Conservation (phyloP, 2,888 invertebrate genomes). For the Cinara cedri region DNA sequence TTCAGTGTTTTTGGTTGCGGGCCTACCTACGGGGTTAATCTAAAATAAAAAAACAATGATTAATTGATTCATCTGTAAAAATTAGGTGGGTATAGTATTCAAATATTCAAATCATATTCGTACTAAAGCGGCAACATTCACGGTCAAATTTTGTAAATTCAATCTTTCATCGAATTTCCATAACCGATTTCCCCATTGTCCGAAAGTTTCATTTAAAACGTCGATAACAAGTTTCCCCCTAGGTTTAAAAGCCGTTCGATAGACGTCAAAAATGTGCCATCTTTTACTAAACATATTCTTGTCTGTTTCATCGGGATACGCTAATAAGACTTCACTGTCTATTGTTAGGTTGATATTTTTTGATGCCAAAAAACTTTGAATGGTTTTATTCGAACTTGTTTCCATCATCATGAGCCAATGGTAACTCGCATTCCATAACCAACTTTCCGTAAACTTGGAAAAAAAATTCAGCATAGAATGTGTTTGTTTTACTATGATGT, state of each 20-base stretch:
- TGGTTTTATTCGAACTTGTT: neutral
- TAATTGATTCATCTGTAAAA: too few species aligned
- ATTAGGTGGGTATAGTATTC: too few species aligned
- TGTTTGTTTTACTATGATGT: neutral
- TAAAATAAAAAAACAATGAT: neutral
- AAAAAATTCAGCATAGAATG: too few species aligned
- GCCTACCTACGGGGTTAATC: neutral
- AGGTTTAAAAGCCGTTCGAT: slow-evolving; percentile 46
- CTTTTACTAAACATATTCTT: neutral
- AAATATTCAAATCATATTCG: neutral
- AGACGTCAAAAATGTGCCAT: slow-evolving; percentile 39
- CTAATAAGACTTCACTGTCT: slow-evolving; percentile 35
- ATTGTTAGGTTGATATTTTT: slow-evolving; percentile 33
- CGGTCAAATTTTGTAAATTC: slow-evolving; percentile 49
- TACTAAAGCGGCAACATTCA: slow-evolving; percentile 56
- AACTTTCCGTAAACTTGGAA: slow-evolving; percentile 28
- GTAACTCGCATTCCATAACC: slow-evolving; percentile 41
- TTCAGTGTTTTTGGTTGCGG: neutral
- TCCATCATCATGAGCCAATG: slow-evolving; percentile 48
- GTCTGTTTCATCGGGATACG: slow-evolving; percentile 5
- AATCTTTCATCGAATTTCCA: slow-evolving; percentile 57
- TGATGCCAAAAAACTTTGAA: slow-evolving; percentile 9
- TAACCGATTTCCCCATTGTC: slow-evolving; percentile 43
- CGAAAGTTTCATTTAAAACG: slow-evolving; percentile 17
- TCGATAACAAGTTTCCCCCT: slow-evolving; percentile 36